phyloP scores from a whole-genome alignment of 1,140 invertebrate species.

The Scaptodrosophila lebanonensis region DNA sequence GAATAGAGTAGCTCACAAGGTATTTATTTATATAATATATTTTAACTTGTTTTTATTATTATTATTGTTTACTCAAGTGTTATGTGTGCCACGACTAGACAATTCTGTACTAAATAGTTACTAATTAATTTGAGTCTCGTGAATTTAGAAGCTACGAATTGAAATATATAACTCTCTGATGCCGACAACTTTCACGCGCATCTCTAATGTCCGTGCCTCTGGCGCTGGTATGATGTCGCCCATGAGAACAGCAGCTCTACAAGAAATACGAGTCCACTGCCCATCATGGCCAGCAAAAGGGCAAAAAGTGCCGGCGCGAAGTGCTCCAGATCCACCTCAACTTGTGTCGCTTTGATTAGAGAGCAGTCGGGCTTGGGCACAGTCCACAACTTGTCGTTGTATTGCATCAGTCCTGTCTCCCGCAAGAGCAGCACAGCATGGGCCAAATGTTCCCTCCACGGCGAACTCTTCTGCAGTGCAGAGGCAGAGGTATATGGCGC shows the following conservation, averaged over 20 bases:
- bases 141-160: no score
- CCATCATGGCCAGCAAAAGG: constrained; percentile 44
- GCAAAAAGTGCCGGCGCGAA: constrained; percentile 58
- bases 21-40: no score
- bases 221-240: no score
- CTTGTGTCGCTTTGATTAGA: constrained; percentile 32
- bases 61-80: no score
- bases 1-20: no score
- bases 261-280: constrained; percentile 38
- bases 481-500: constrained; percentile 27
- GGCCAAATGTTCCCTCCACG: constrained; percentile 55
- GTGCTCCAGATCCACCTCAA: constrained; percentile 62
- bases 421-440: constrained; percentile 35
- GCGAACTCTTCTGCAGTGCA: constrained; percentile 43
- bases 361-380: constrained; percentile 49
- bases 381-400: constrained; percentile 55
- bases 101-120: no score
- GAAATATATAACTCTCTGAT: no score
- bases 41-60: no score
- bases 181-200: no score
- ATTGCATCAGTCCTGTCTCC: constrained; percentile 41
- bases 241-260: constrained; percentile 42
- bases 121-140: no score
- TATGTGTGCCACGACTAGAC: no score
- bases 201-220: no score